Evolutionary conservation across 2,888 invertebrate species (phyloP).

Genomic region (Cosmorhoe ocellata): DNA sequence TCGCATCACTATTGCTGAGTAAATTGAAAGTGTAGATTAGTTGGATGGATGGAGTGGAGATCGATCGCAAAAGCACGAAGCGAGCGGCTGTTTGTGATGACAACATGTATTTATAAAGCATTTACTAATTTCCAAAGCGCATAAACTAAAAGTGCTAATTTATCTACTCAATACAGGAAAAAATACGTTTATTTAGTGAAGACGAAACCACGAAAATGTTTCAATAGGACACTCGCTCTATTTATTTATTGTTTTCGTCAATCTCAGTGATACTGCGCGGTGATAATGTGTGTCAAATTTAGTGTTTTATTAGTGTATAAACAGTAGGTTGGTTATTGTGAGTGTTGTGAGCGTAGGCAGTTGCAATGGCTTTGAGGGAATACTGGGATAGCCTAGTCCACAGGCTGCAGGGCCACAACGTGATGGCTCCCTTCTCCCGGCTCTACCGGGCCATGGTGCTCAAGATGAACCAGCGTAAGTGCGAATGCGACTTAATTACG

Average conservation of each 20-base stretch:
- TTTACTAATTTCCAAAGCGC: conserved; percentile 34
- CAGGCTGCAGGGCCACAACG: conserved; percentile 46
- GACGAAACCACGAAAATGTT: conserved; percentile 30
- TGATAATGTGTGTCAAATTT: conserved; percentile 81
- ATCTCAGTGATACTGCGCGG: conserved; percentile 45
- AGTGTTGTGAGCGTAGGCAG: conserved; percentile 27
- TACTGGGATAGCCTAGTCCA: conserved; percentile 54
- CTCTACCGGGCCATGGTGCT: conserved; percentile 76
- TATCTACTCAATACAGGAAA: conserved; percentile 13
- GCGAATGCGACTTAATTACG: background rate
- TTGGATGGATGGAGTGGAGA: no score
- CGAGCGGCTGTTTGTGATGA: conserved; percentile 66
- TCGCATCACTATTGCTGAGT: no score
- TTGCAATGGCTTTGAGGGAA: conserved; percentile 55
- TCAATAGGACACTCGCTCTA: conserved; percentile 19
- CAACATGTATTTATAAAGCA: conserved; percentile 52
- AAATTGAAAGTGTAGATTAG: no score
- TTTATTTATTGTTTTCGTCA: conserved; percentile 29
- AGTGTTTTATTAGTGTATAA: conserved; percentile 61
- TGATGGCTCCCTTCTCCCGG: conserved; percentile 71
- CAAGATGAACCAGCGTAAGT: conserved; percentile 77
- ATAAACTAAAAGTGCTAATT: conserved; percentile 23
- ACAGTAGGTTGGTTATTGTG: conserved; percentile 43
- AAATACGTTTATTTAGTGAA: conserved; percentile 19
- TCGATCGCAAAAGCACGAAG: conserved; percentile 43